phyloP scores from a whole-genome alignment of 2,113 vertebrate species.

The Sprattus sprattus region DNA sequence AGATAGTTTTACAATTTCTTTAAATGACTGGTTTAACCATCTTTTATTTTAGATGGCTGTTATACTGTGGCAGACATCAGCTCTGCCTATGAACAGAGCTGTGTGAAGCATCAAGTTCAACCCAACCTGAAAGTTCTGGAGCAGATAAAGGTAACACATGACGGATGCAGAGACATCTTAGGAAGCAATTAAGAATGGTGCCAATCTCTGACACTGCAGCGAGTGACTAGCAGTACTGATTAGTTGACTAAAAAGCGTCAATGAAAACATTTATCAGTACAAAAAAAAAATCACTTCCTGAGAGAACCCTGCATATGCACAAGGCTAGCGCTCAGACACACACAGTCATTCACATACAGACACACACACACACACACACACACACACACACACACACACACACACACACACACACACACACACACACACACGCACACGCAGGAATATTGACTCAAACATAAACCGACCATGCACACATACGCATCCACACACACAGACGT shows the following conservation, averaged over 20 bases:
- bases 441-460: not conserved
- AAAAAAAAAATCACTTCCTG: not conserved
- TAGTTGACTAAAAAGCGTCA: not conserved
- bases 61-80: constrained; percentile 66
- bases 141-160: constrained; percentile 68
- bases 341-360: not conserved
- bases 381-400: not conserved
- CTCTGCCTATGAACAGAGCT: constrained; percentile 68
- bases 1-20: too few relatives aligned
- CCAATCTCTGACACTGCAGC: not conserved
- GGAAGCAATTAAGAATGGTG: not conserved
- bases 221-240: not conserved
- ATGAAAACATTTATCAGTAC: not conserved
- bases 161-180: not conserved
- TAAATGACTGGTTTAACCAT: constrained; percentile 27
- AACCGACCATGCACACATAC: not conserved
- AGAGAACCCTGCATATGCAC: not conserved
- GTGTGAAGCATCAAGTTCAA: constrained; percentile 67
- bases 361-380: not conserved
- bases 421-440: not conserved
- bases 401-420: not conserved
- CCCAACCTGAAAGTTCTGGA: constrained; percentile 62
- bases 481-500: constrained; percentile 17
- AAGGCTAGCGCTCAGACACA: not conserved
- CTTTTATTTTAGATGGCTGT: constrained; percentile 63